These are phyloP conservation scores for Melopsittacus undulatus DNA, from an alignment of 2,797 vertebrate genomes.

Conservation along the genomic window DNA sequence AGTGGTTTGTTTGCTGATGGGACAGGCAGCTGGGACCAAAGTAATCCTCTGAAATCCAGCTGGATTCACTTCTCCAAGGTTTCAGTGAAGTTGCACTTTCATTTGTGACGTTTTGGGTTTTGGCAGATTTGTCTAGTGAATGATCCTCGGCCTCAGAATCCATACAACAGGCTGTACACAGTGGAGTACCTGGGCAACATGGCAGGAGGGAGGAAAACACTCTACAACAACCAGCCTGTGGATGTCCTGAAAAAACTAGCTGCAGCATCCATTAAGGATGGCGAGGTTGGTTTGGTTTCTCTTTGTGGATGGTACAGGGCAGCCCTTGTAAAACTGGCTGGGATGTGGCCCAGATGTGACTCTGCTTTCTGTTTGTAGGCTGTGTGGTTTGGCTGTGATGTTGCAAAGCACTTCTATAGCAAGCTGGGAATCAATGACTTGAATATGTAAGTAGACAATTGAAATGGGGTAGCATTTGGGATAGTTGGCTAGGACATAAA, in stretches of 20 bases:
- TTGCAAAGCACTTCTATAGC: constrained; percentile 95
- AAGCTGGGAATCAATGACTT: constrained; percentile 97
- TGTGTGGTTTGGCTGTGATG: constrained; percentile 98
- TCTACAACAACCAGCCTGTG: constrained; percentile 95
- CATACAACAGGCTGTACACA: constrained; percentile 89
- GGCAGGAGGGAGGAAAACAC: constrained; percentile 87
- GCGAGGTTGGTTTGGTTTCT: constrained; percentile 84
- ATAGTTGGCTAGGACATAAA: background rate
- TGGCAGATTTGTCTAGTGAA: constrained; percentile 94
- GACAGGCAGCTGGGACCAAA: background rate
- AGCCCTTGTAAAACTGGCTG: background rate
- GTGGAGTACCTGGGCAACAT: constrained; percentile 96
- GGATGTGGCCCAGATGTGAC: background rate
- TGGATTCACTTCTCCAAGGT: background rate
- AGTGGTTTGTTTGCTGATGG: background rate
- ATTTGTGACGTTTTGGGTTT: background rate
- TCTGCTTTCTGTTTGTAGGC: constrained; percentile 78
- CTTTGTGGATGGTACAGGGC: fast-evolving
- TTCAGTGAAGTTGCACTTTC: background rate
- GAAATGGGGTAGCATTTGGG: background rate
- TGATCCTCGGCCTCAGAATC: constrained; percentile 93
- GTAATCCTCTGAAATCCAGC: background rate
- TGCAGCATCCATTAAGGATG: constrained; percentile 91
- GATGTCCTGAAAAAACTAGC: constrained; percentile 90
- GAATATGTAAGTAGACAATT: constrained; percentile 87